Evolutionary conservation across 2,797 vertebrate genomes (phyloP), one percentile per base, ranked within the genome.

Genomic region (Gymnoscopelus microlampas): DNA sequence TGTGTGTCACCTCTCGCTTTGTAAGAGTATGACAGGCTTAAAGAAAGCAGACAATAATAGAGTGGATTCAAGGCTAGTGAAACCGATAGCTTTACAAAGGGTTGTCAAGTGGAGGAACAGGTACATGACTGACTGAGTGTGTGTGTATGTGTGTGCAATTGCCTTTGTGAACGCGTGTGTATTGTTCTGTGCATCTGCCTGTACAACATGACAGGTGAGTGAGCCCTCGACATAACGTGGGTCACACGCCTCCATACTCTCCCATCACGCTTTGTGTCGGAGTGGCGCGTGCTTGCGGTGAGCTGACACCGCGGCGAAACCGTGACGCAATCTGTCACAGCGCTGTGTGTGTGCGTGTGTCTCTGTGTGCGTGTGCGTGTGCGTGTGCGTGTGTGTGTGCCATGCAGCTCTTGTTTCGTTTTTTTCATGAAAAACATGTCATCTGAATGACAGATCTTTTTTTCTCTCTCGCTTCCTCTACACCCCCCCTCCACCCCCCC

Each of bases 131-230:
- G 48, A 2, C 12, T 66, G 15, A 14, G 55, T 53, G 57, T 68
- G 60, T 32, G 39, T 49, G 60, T 56, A 23, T 19, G n/a, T 62
- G 53, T 4, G 35, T 48, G 3, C 12, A 0, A 11, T 8, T 44
- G n/a, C 11, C 7, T 44, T 10, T 23, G 57, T 47, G 44, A 24
- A 39, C 68, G 19, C 51, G 57, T n/a, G 49, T 48, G 54, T 29
- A 29, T 29, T 29, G 26, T 29, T 29, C 26, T 4, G 26, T 29
- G 26, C 26, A 4, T 29, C 26, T 70, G 60, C 14, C 47, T 47
- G 11, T 54, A 35, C 55, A 15, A 26, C 39, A 59, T 71, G 85
- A 83, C 77, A 88, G 82, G 85, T 87, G 80, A 89, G 68, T 53
- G 61, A 68, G 71, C 63, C 55, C 67, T 73, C 5, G 24, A 76